Base-by-base conservation (phyloP, 2,888 invertebrate genomes). In the Anticlea derivata region DNA sequence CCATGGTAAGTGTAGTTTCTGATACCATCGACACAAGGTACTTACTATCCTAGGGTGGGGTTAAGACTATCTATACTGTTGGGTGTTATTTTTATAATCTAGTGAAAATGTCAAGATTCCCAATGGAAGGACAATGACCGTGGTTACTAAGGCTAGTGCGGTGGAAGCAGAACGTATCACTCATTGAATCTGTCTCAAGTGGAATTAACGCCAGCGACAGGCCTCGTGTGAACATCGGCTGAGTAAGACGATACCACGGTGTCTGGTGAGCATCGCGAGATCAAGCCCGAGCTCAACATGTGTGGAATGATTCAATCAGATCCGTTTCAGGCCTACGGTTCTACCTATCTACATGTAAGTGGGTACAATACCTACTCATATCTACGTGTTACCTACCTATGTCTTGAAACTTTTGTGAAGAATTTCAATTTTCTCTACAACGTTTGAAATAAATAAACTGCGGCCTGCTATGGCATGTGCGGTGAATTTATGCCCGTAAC, bases 211-310 rank as follows among this genome's bases (percentile, higher is more conserved):
- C 62, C 61, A 61, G 60, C 31, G 51, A 41, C 51, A 37, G 17
- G 80, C 80, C 75, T 69, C 87, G 86, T 88, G 88, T 86, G 89
- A 88, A 82, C 77, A 67, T 68, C 68, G 67, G 68, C 64, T 60
- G 68, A 61, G 88, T 84, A 88, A 88, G 83, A 61, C 68, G 88
- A 88, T 78, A 88, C 80, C 71, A 63, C 69, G 55, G 75, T 80
- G 87, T 87, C 89, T 88, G 88, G 82, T 67, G 77, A 83, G 61
- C 80, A 79, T 87, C 84, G 79, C 64, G 65, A 63, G 61, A 66
- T 65, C 63, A 70, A 67, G 63, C 53, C 66, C 69, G 72, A 22
- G 20, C 71, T 3, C 69, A 72, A 82, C 88, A 88, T 78, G 80
- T 88, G 88, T 80, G 81, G 78, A 82, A 80, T 80, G 65, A 73